Base-by-base conservation (phyloP, 1,140 invertebrate genomes). In the Cyclina sinensis region DNA sequence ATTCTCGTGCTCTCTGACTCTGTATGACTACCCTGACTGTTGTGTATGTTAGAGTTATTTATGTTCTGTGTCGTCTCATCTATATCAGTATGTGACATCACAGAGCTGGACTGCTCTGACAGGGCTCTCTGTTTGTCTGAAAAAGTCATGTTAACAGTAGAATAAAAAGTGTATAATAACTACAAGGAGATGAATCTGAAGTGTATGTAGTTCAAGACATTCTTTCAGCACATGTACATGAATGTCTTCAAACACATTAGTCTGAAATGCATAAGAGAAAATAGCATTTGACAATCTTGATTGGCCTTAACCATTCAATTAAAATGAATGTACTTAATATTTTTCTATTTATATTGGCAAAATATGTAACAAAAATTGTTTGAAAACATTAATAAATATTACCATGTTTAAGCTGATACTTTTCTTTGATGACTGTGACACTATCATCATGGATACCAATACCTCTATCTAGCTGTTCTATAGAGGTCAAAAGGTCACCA, bases 401-500 rank as follows among this genome's bases (percentile, higher is more conserved):
- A 82, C 54, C 54, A 24, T 82, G 54, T 32, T 30, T 84, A 43
- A 46, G 12, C 30, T 21, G 32, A 65, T 57, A 86, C 62, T 78
- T 78, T 32, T 78, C 37, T 57, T 65, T 57, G 21, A 86, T 86
- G 46, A 78, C 73, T 24, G 46, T 62, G 48, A 86, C 73, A 86
- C 84, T 86, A 30, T 78, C 54, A 7, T 21, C 37, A 86, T 78
- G 62, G 35, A 96, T 73, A 27, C 86, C 90, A 37, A 93, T 88
- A 16, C 96, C 95, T 51, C 86, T 85, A 92, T 97, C 98, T 0
- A 99, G 95, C 87, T 97, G 97, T 94, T 98, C 97, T 30, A 99
- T 95, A 9, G 98, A 97, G 48, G 97, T 97, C 21, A 99, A 95
- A 91, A 99, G 96, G 0, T 97, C 97, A 7, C 98, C 97, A 24